phyloP scores from a whole-genome alignment of 1,140 invertebrate genomes.

The Acyrthosiphon pisum region DNA sequence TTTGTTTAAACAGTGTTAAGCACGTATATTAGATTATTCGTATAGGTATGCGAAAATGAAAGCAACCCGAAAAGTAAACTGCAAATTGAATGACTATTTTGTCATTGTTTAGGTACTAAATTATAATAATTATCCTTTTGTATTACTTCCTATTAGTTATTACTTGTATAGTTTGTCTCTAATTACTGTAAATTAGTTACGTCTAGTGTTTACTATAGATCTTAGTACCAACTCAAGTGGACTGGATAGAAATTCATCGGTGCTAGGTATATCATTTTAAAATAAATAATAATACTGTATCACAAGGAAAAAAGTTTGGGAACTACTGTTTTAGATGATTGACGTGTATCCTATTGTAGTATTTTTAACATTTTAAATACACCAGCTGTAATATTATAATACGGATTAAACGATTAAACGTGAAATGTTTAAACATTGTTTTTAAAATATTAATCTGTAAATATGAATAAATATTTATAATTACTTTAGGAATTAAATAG shows the following conservation, averaged over 20 bases:
- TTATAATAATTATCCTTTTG: neutral
- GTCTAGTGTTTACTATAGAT: neutral
- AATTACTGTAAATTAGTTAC: neutral
- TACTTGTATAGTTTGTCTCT: neutral
- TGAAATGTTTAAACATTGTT: neutral
- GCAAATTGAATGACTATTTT: neutral
- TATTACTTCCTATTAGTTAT: neutral
- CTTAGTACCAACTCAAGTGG: neutral
- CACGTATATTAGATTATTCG: neutral
- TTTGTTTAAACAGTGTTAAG: neutral
- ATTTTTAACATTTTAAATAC: neutral
- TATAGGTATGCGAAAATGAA: neutral
- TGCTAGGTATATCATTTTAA: neutral
- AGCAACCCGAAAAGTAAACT: neutral
- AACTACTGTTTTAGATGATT: neutral
- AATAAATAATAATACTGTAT: neutral
- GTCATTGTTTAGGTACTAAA: slow-evolving; percentile 8
- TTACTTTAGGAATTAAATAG: neutral
- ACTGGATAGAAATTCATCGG: neutral
- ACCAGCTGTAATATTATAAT: neutral
- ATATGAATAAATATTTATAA: neutral
- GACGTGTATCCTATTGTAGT: neutral
- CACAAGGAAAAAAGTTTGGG: neutral
- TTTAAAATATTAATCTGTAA: neutral
- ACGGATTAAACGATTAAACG: neutral